These are phyloP conservation scores for Pterocles gutturalis DNA, from an alignment of 2,113 vertebrate genomes.

Conservation along the genomic window DNA sequence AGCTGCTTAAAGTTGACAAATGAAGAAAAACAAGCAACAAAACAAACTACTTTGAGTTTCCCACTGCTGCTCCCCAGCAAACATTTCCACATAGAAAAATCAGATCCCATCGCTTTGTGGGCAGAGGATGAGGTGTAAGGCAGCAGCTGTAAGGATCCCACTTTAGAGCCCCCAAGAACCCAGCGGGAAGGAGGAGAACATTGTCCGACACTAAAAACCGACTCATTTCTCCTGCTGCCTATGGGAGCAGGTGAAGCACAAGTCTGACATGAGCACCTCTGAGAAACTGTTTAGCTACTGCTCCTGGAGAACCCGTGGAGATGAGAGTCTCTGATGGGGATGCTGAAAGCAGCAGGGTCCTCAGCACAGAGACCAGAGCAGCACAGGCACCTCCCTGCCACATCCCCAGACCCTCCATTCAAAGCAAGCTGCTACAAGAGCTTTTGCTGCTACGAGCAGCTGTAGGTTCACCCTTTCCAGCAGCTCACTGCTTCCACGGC, in stretches of 20 bases:
- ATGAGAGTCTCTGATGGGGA: no score
- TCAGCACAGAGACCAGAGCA: neutral
- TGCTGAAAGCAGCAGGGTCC: no score
- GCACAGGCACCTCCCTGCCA: neutral
- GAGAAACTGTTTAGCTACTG: neutral
- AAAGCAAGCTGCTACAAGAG: neutral
- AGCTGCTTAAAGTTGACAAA: neutral
- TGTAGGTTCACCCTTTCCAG: neutral
- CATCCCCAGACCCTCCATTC: neutral
- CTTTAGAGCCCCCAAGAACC: neutral
- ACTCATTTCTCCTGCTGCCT: neutral
- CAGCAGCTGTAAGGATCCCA: neutral
- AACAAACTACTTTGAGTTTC: neutral
- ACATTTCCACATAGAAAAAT: fast-evolving
- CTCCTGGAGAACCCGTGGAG: neutral
- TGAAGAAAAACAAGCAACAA: neutral
- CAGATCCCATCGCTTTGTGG: neutral
- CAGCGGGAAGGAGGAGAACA: neutral
- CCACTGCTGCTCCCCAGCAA: neutral
- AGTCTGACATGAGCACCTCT: neutral
- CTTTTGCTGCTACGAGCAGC: neutral
- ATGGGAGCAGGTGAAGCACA: neutral
- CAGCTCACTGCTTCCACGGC: neutral
- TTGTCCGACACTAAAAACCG: fast-evolving
- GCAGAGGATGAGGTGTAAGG: fast-evolving